Conservation (phyloP, 2,113 vertebrate genomes). For the Nipponia nippon region DNA sequence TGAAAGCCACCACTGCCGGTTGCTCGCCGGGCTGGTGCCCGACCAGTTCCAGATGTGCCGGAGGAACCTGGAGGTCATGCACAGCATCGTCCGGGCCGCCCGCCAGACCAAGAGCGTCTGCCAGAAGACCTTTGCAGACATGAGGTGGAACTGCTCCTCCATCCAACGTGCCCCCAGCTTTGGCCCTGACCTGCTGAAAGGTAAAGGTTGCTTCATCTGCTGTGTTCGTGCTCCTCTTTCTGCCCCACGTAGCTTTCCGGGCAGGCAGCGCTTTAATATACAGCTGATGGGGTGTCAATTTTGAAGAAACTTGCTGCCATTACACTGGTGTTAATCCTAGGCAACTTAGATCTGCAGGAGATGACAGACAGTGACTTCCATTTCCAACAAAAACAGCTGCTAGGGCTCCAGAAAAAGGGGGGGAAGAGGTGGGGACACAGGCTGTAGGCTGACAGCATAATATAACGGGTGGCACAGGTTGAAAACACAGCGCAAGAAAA, state of each 20-base stretch:
- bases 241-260: not conserved
- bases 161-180: slow-evolving; percentile 66
- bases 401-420: not conserved
- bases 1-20: slow-evolving; percentile 73
- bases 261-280: not conserved
- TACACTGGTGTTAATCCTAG: not conserved
- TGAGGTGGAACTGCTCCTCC: slow-evolving; percentile 82
- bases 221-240: rapidly evolving
- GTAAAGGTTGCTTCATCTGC: not conserved
- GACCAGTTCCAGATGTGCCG: slow-evolving; percentile 75
- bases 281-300: rapidly evolving
- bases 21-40: slow-evolving; percentile 55
- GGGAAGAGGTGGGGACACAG: not conserved
- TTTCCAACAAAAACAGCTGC: not conserved
- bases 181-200: slow-evolving; percentile 72
- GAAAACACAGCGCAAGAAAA: not conserved
- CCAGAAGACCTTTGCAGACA: slow-evolving; percentile 64
- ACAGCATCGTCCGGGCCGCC: slow-evolving; percentile 68
- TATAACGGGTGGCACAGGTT: rapidly evolving
- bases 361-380: not conserved
- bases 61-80: slow-evolving; percentile 78
- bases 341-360: not conserved
- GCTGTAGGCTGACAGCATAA: rapidly evolving
- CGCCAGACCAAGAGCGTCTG: slow-evolving; percentile 60
- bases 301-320: not conserved